Evolutionary conservation across 2,888 invertebrate species (phyloP).

Genomic region (Stenodera caucasica): DNA sequence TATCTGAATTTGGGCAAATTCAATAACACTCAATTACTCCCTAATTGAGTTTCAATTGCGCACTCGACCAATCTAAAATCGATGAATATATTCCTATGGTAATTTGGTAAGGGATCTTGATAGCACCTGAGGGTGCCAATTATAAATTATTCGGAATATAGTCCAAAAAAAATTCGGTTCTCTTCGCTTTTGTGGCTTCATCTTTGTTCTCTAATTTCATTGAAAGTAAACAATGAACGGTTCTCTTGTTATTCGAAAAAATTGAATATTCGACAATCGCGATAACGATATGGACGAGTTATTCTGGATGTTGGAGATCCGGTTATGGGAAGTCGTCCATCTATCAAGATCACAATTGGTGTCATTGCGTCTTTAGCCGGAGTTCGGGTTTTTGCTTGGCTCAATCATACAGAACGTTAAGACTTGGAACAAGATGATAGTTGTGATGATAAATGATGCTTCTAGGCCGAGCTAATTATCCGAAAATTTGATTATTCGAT

Average conservation of each 20-base stretch:
- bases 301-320: too few relatives aligned
- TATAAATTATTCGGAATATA: too few relatives aligned
- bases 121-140: not conserved
- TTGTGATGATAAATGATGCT: not conserved
- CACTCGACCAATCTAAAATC: not conserved
- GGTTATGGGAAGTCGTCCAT: constrained; percentile 21
- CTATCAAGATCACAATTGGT: constrained; percentile 28
- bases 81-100: not conserved
- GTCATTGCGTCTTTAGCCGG: constrained; percentile 26
- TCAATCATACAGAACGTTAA: constrained; percentile 5
- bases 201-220: too few relatives aligned
- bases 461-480: not conserved
- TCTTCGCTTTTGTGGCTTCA: not conserved
- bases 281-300: too few relatives aligned
- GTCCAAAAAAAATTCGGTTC: too few relatives aligned
- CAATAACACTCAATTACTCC: constrained; percentile 5
- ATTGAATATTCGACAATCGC: too few relatives aligned
- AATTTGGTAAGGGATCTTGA: not conserved
- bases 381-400: not conserved
- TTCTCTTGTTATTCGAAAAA: too few relatives aligned
- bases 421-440: constrained; percentile 6
- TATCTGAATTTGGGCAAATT: not conserved
- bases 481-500: not conserved
- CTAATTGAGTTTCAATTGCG: constrained; percentile 7
- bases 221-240: too few relatives aligned